Conservation (phyloP, 2,113 vertebrate genomes). For the Campylomormyrus numenius region DNA sequence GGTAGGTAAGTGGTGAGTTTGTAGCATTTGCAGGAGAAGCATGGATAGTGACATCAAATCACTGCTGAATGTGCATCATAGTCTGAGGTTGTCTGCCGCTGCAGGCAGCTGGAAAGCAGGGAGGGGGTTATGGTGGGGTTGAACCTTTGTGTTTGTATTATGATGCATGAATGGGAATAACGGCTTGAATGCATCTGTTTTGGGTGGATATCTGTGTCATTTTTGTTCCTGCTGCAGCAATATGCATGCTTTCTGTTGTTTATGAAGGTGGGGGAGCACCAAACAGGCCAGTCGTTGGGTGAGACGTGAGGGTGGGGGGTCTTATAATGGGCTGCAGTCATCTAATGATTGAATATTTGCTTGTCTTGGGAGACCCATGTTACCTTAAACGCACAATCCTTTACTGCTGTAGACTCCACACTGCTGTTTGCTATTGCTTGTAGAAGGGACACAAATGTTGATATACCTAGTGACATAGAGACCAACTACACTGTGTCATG, state of each 20-base stretch:
- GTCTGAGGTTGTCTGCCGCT: background rate
- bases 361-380: background rate
- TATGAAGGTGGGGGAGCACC: background rate
- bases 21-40: constrained; percentile 1
- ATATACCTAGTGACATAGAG: background rate
- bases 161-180: background rate
- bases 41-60: background rate
- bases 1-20: constrained; percentile 41
- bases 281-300: background rate
- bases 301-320: background rate
- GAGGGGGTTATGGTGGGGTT: background rate
- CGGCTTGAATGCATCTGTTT: background rate
- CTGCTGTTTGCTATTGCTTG: background rate
- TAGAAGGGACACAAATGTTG: constrained; percentile 19
- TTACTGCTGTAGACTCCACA: background rate
- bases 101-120: background rate
- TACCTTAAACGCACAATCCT: background rate
- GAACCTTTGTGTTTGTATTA: background rate
- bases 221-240: background rate
- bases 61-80: background rate
- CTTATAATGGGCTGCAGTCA: constrained; percentile 20
- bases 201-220: background rate
- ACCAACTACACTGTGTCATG: background rate
- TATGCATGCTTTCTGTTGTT: background rate
- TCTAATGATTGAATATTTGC: constrained; percentile 27